Evolutionary conservation across 2,797 vertebrate genomes (phyloP), one percentile per base, ranked within the genome.

Genomic region (Artibeus jamaicensis): DNA sequence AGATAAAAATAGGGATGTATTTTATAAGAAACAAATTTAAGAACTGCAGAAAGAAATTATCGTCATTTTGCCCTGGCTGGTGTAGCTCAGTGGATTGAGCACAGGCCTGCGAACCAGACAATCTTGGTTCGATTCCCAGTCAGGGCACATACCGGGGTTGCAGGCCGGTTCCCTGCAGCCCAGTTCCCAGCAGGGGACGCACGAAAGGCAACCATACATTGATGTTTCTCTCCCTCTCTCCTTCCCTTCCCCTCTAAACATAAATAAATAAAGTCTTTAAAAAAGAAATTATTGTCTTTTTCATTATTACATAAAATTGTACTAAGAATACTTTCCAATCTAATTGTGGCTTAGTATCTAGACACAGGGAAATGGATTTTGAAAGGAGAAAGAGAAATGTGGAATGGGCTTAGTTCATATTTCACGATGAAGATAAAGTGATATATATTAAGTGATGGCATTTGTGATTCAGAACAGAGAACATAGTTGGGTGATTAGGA

Each of bases 21-120:
- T 84, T 89, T 70, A 79, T 62, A 37, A 37, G 55, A 92, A 86
- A 82, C 26, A 50, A 78, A 71, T 37, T 74, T 83, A 88, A 95
- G 59, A 93, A 92, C 21, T 71, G 79, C 21, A 50, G 24, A 59
- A 59, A 65, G 8, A 86, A 81, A 42, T 78, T 42, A 85, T 42
- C 2, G 12, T 82, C 67, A n/a, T 76, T 76, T 79, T n/a, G n/a
- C n/a, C n/a, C n/a, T n/a, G n/a, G n/a, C n/a, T n/a, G n/a, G n/a
- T n/a, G n/a, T n/a, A n/a, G n/a, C n/a, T n/a, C n/a, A n/a, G n/a
- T n/a, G n/a, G n/a, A n/a, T n/a, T n/a, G n/a, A n/a, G n/a, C n/a
- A n/a, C n/a, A n/a, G n/a, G n/a, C n/a, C n/a, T n/a, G n/a, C n/a
- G n/a, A n/a, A n/a, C n/a, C n/a, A n/a, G n/a, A n/a, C n/a, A n/a